Percentiles rank a stretch among this genome's conserved stretches.
phyloP scores from a whole-genome alignment of 2,797 vertebrate species.

The Sebastes kiyomatsui region DNA sequence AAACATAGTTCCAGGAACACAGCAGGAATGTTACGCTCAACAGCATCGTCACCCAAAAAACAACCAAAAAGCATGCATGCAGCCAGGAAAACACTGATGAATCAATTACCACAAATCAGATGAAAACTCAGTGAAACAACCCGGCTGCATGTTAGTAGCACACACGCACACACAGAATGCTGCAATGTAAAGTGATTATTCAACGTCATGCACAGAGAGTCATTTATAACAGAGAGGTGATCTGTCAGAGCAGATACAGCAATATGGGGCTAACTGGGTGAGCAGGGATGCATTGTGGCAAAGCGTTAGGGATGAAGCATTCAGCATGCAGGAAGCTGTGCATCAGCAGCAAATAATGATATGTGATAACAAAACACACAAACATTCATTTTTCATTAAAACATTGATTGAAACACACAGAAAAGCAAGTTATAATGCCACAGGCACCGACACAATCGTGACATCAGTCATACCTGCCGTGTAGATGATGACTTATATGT shows the following conservation, averaged over 20 bases:
- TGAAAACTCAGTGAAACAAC: constrained; percentile 1
- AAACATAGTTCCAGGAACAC: constrained; percentile 13
- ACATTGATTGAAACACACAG: constrained; percentile 53
- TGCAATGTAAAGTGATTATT: neutral
- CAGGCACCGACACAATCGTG: constrained; percentile 39
- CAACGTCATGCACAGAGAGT: constrained; percentile 32
- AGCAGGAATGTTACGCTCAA: constrained; percentile 24
- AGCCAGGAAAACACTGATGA: constrained; percentile 28
- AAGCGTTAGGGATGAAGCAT: constrained; percentile 43
- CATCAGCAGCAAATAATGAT: constrained; percentile 39
- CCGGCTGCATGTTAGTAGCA: constrained; percentile 51
- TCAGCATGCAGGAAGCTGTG: constrained; percentile 57
- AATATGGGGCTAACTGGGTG: neutral
- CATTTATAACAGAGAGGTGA: neutral
- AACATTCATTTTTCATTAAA: constrained; percentile 32
- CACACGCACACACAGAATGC: neutral
- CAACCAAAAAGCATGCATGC: constrained; percentile 56
- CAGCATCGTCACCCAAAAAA: constrained; percentile 13
- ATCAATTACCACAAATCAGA: neutral
- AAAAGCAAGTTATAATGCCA: constrained; percentile 77
- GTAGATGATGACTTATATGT: neutral
- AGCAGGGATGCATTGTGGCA: constrained; percentile 47
- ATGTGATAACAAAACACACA: constrained; percentile 56
- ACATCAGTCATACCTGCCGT: constrained; percentile 17
- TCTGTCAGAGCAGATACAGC: constrained; percentile 8